Percentiles rank a stretch among this genome's conserved stretches.
These are phyloP conservation scores for Colaptes auratus DNA, from an alignment of 2,113 vertebrate species.

Conservation along the genomic window DNA sequence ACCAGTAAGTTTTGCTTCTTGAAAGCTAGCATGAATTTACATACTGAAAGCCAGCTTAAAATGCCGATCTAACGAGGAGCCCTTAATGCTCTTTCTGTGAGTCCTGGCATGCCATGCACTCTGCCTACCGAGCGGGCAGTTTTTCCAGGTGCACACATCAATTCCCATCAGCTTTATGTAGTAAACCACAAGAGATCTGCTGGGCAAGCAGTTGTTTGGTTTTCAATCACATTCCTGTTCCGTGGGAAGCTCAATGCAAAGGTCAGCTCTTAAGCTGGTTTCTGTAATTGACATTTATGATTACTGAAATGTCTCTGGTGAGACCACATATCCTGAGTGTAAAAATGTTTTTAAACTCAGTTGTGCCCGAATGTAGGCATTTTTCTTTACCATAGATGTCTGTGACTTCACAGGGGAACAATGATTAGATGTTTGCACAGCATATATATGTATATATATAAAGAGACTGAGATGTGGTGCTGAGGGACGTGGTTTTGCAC, in stretches of 20 bases:
- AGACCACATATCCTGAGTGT: background rate
- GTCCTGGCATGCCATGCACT: background rate
- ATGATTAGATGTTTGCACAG: background rate
- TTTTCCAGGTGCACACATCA: background rate
- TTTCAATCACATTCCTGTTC: background rate
- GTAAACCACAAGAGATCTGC: background rate
- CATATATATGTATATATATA: background rate
- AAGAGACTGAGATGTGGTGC: too few species aligned
- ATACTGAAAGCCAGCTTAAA: background rate
- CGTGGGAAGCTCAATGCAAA: slow-evolving; percentile 14
- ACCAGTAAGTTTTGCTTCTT: background rate
- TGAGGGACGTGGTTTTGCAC: too few species aligned
- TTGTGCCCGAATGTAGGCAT: background rate
- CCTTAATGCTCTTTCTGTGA: background rate
- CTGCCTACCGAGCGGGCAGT: background rate
- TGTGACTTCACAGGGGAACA: background rate
- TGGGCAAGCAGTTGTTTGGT: background rate
- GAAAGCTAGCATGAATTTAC: background rate
- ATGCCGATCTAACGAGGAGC: background rate
- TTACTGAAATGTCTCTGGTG: background rate
- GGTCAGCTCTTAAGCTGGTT: slow-evolving; percentile 16
- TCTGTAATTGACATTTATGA: slow-evolving; percentile 34
- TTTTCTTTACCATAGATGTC: background rate
- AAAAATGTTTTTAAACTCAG: background rate
- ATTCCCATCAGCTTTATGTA: background rate